These are phyloP conservation scores for Lochmaea crataegi DNA, from an alignment of 2,888 invertebrate species.

Conservation along the genomic window DNA sequence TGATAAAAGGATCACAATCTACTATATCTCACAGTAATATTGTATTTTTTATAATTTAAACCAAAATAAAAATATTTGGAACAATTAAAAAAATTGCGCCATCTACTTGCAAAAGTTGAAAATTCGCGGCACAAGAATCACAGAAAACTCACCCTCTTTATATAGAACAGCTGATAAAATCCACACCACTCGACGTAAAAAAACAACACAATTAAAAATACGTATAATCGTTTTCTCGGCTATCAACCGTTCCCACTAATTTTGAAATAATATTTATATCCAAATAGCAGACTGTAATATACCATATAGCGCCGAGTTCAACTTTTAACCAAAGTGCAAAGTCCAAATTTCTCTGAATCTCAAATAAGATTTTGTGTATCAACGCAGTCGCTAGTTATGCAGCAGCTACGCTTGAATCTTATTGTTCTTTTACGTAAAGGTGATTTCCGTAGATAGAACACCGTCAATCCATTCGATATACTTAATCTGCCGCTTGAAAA, in stretches of 20 bases:
- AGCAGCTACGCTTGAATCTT: neutral
- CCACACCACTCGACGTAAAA: neutral
- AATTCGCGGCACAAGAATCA: neutral
- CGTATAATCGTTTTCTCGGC: slow-evolving; percentile 20
- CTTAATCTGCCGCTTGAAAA: slow-evolving; percentile 2
- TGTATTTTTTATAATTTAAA: too few relatives aligned
- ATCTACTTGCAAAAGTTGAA: slow-evolving; percentile 5
- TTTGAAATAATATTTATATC: slow-evolving; percentile 35
- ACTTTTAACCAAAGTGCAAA: slow-evolving; percentile 48
- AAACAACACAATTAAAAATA: neutral
- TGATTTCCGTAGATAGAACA: neutral
- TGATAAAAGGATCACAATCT: too few relatives aligned
- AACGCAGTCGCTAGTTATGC: neutral
- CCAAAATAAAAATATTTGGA: too few relatives aligned
- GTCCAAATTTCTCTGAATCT: slow-evolving; percentile 48
- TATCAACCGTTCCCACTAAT: slow-evolving; percentile 21
- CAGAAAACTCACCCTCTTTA: slow-evolving; percentile 14
- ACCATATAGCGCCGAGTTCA: slow-evolving; percentile 40
- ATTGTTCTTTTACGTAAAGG: slow-evolving; percentile 3
- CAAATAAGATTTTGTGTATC: neutral
- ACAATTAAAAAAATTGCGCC: neutral
- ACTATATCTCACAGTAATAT: too few relatives aligned
- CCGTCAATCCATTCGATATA: slow-evolving; percentile 9
- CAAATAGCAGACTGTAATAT: slow-evolving; percentile 14
- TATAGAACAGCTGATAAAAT: slow-evolving; percentile 6